Conservation (phyloP, 2,113 vertebrate species). For the Chaetura pelagica region DNA sequence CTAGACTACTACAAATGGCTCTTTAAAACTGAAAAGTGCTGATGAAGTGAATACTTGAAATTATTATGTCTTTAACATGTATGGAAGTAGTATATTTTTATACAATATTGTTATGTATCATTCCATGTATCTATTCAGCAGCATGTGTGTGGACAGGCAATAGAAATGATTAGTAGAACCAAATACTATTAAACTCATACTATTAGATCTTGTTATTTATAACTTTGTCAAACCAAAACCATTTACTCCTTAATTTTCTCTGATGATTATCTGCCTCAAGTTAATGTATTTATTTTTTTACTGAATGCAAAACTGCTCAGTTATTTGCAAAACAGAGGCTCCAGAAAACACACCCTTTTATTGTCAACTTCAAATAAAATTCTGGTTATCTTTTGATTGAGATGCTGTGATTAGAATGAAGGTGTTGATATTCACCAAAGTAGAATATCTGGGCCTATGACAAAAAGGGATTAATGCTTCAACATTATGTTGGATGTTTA, state of each 20-base stretch:
- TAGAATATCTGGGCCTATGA: neutral
- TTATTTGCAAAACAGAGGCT: neutral
- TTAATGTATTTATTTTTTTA: neutral
- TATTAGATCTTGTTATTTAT: neutral
- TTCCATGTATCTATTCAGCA: neutral
- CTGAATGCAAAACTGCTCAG: neutral
- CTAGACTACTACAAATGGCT: neutral
- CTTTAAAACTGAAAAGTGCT: neutral
- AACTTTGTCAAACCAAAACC: neutral
- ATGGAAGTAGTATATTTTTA: neutral
- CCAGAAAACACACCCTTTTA: neutral
- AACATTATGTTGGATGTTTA: neutral
- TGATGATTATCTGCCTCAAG: neutral
- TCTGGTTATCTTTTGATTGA: neutral
- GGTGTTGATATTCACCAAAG: neutral
- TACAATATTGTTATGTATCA: neutral
- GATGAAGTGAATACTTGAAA: slow-evolving; percentile 15
- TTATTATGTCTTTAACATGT: neutral
- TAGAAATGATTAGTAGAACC: neutral
- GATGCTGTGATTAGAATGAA: neutral
- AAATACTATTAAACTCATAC: neutral
- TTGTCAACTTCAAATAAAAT: neutral
- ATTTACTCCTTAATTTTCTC: neutral
- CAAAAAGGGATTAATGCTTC: neutral
- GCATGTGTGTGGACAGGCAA: neutral